Conservation (phyloP, 1,140 invertebrate species). For the Periplaneta americana region DNA sequence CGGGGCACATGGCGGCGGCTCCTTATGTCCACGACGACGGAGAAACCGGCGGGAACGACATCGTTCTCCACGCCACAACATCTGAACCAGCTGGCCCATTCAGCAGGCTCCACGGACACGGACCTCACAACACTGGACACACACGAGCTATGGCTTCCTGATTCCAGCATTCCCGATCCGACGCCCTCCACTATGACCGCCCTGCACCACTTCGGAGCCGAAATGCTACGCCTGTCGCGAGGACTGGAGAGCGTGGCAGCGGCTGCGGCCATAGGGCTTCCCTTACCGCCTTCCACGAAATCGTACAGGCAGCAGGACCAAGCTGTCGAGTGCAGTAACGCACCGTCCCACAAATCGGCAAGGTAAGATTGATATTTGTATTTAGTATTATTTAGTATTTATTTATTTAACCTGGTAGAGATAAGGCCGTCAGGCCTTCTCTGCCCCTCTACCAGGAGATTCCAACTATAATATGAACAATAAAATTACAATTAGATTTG, state of each 20-base stretch:
- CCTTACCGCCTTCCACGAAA: not conserved
- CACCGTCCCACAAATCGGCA: not conserved
- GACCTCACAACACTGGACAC: constrained; percentile 73
- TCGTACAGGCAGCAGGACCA: not conserved
- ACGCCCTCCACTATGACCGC: constrained; percentile 74
- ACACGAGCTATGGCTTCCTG: constrained; percentile 73
- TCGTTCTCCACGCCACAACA: constrained; percentile 6
- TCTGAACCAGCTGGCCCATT: constrained; percentile 22
- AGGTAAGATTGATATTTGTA: too few relatives aligned
- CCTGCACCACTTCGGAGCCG: constrained; percentile 72
- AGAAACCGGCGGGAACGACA: constrained; percentile 28
- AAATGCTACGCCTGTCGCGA: constrained; percentile 73
- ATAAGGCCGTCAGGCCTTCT: too few relatives aligned
- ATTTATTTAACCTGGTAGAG: too few relatives aligned
- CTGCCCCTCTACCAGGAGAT: too few relatives aligned
- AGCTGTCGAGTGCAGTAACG: not conserved
- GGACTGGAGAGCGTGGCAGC: constrained; percentile 54
- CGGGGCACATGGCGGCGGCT: constrained; percentile 56
- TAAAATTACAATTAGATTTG: too few relatives aligned
- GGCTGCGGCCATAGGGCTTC: not conserved
- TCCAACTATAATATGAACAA: too few relatives aligned
- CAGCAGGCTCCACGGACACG: constrained; percentile 67
- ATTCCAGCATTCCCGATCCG: constrained; percentile 56
- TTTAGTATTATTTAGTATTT: too few relatives aligned
- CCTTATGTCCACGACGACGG: constrained; percentile 35